Evolutionary conservation across 2,888 invertebrate genomes (phyloP).

Genomic region (Agrenia bidenticulata): DNA sequence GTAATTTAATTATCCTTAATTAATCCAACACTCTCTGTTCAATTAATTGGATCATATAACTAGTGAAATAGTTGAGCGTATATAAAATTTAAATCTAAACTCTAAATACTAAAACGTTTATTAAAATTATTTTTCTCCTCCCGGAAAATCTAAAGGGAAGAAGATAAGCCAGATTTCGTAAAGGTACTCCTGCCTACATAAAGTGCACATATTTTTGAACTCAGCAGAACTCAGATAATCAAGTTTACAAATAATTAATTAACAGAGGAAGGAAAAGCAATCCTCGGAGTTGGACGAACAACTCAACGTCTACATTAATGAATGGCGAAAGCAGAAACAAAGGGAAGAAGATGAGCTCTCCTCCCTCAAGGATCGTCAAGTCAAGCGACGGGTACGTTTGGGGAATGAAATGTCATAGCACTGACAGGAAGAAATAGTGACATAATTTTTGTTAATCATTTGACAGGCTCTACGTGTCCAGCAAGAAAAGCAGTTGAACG

Average conservation of each 20-base stretch:
- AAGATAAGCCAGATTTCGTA: slow-evolving; percentile 43
- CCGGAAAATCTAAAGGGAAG: slow-evolving; percentile 33
- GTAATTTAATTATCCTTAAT: background rate
- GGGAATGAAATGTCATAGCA: background rate
- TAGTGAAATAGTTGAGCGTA: no score
- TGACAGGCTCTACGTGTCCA: slow-evolving; percentile 29
- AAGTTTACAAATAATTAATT: slow-evolving; percentile 11
- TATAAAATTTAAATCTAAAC: no score
- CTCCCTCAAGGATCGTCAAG: slow-evolving; percentile 34
- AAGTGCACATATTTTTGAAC: background rate
- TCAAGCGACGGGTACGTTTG: slow-evolving; percentile 33
- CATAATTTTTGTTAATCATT: background rate
- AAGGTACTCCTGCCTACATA: slow-evolving; percentile 25
- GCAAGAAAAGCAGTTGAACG: slow-evolving; percentile 34
- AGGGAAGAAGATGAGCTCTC: slow-evolving; percentile 44
- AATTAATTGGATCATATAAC: background rate
- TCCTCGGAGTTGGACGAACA: slow-evolving; percentile 40
- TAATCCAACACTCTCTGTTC: background rate
- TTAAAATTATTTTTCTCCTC: background rate
- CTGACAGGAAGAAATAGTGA: no score
- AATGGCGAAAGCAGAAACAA: slow-evolving; percentile 42
- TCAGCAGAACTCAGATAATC: no score
- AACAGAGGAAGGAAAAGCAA: slow-evolving; percentile 39
- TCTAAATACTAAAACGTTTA: background rate
- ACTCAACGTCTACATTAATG: slow-evolving; percentile 44